These are phyloP conservation scores for Rhynchomys soricoides DNA, from an alignment of 2,113 vertebrate species.

Conservation along the genomic window DNA sequence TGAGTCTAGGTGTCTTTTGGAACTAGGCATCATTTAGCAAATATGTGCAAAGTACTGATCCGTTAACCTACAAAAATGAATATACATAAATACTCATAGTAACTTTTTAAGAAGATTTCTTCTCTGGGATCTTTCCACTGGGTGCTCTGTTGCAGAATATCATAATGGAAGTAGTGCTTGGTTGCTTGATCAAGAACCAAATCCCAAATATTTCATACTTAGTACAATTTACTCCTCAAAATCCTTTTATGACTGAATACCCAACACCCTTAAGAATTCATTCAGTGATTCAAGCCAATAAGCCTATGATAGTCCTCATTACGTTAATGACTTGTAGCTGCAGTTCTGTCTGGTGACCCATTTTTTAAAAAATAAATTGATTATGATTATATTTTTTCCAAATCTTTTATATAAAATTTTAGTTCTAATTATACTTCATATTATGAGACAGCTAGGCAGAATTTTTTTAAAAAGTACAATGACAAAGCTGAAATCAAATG, in stretches of 20 bases:
- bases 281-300: neutral
- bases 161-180: neutral
- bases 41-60: neutral
- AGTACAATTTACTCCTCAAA: neutral
- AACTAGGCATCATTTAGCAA: neutral
- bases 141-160: neutral
- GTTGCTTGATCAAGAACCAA: neutral
- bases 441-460: neutral
- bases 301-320: neutral
- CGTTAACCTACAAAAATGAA: neutral
- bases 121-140: neutral
- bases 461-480: neutral
- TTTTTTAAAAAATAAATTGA: neutral
- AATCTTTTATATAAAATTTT: constrained; percentile 21
- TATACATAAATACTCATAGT: neutral
- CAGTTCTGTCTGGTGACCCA: neutral
- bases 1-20: neutral
- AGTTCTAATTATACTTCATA: neutral
- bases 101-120: neutral
- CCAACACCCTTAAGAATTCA: neutral
- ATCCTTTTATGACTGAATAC: neutral
- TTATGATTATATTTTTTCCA: neutral
- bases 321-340: neutral
- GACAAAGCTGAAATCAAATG: neutral
- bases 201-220: neutral